phyloP scores from a whole-genome alignment of 2,888 invertebrate genomes.

The Chromoteleia sp. region DNA sequence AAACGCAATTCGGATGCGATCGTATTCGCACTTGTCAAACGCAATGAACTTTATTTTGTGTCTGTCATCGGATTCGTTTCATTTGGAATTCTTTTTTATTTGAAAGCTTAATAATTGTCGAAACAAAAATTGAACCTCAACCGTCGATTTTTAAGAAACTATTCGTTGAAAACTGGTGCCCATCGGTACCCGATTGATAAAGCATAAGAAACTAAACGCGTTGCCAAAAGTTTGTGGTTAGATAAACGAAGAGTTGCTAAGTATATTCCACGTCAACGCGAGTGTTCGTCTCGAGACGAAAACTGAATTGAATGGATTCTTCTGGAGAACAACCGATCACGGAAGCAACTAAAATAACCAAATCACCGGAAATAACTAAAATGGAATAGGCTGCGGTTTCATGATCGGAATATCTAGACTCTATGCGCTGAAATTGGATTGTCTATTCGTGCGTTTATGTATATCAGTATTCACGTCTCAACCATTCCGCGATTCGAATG shows the following conservation, averaged over 20 bases:
- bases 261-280: neutral
- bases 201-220: neutral
- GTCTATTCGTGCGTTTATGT: conserved; percentile 54
- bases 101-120: too few species aligned
- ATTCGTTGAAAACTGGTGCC: conserved; percentile 3
- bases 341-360: conserved; percentile 34
- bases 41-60: too few species aligned
- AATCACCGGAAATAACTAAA: conserved; percentile 58
- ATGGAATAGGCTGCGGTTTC: conserved; percentile 48
- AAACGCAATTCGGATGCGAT: neutral
- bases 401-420: conserved; percentile 49
- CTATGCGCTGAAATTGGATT: conserved; percentile 58
- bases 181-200: neutral
- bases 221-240: neutral
- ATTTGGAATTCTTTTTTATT: too few species aligned
- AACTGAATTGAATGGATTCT: conserved; percentile 14
- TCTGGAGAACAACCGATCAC: conserved; percentile 2
- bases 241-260: neutral
- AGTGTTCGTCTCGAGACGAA: neutral
- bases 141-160: conserved; percentile 7
- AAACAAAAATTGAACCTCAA: too few species aligned
- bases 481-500: conserved; percentile 30
- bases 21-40: too few species aligned
- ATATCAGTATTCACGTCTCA: conserved; percentile 40
- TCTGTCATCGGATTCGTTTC: too few species aligned